Percentiles rank a stretch among this genome's conserved stretches.
Evolutionary conservation across 2,113 vertebrate species (phyloP).

Genomic region (Mus spicilegus): DNA sequence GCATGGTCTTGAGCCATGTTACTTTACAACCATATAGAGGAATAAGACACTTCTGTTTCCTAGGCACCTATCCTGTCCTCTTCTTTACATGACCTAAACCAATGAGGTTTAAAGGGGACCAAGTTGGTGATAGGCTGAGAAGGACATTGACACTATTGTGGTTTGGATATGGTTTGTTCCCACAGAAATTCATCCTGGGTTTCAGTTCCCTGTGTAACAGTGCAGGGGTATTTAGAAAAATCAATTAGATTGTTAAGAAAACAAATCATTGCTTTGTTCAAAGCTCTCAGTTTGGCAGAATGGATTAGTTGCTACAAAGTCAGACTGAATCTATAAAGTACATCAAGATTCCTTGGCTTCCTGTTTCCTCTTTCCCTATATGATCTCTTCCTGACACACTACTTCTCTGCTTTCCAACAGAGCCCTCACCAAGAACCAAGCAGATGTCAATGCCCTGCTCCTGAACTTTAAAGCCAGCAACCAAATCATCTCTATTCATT

Average conservation of each 20-base stretch:
- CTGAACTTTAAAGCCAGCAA: neutral
- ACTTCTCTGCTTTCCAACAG: neutral
- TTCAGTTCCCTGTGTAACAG: too few species aligned
- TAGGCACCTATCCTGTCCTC: accelerated
- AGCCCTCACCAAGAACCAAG: neutral
- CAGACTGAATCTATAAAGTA: neutral
- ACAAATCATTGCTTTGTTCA: neutral
- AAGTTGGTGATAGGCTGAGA: neutral
- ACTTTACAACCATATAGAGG: neutral
- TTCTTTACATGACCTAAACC: neutral
- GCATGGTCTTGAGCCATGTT: too few species aligned
- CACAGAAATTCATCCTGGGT: neutral
- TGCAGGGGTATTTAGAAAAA: neutral
- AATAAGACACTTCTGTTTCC: neutral
- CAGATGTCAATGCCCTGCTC: too few species aligned
- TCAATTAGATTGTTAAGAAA: neutral
- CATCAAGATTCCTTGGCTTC: neutral
- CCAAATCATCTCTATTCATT: neutral
- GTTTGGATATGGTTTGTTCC: neutral
- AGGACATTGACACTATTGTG: neutral
- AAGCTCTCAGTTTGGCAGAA: neutral
- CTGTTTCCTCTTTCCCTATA: neutral
- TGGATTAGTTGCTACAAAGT: neutral
- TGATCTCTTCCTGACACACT: neutral
- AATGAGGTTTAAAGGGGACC: neutral